Evolutionary conservation across 2,113 vertebrate genomes (phyloP).

Genomic region (Pseudorectes ferrugineus): DNA sequence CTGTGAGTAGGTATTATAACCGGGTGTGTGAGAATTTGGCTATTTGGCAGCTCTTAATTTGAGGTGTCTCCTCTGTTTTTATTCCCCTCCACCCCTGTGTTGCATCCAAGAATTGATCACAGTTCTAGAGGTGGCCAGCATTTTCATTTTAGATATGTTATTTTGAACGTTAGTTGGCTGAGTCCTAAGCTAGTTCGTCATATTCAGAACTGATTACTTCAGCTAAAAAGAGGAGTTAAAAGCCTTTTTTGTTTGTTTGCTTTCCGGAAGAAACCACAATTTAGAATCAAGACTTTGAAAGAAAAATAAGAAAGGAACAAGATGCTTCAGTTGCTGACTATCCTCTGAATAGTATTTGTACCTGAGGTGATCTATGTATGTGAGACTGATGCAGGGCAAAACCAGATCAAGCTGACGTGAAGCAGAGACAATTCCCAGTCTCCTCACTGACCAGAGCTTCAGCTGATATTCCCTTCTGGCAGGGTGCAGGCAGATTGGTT

Average conservation of each 20-base stretch:
- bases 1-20: neutral
- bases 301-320: neutral
- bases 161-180: neutral
- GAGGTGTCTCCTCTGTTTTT: neutral
- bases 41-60: neutral
- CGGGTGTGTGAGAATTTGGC: neutral
- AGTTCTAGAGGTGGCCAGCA: neutral
- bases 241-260: neutral
- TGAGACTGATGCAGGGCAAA: neutral
- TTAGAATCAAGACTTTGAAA: neutral
- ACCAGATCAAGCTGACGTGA: neutral
- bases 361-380: neutral
- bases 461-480: neutral
- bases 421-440: neutral
- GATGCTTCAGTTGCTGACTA: neutral
- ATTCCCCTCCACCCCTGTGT: rapidly evolving
- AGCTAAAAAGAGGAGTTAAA: neutral
- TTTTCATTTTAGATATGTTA: neutral
- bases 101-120: neutral
- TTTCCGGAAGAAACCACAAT: neutral
- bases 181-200: neutral
- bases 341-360: neutral
- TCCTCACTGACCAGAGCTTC: neutral
- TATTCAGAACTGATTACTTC: neutral
- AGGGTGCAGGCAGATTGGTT: neutral